These are phyloP conservation scores for Rhamnusium bicolor DNA, from an alignment of 2,888 invertebrate species.

Conservation along the genomic window DNA sequence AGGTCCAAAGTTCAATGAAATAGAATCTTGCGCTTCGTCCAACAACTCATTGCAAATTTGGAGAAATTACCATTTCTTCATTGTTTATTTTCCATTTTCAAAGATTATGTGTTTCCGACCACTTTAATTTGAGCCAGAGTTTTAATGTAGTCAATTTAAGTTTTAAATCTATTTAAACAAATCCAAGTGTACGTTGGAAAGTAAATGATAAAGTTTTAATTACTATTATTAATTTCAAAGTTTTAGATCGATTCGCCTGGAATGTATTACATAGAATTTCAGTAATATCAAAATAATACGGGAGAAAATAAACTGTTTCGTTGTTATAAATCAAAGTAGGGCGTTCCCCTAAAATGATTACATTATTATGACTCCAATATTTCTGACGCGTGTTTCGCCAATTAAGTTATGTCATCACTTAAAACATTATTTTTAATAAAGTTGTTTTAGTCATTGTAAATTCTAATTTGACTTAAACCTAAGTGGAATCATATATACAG, in stretches of 20 bases:
- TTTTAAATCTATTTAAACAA: slow-evolving; percentile 41
- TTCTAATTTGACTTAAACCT: too few relatives aligned
- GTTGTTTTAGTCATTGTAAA: too few relatives aligned
- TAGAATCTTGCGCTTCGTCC: slow-evolving; percentile 44
- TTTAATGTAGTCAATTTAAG: slow-evolving; percentile 42
- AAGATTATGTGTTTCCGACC: slow-evolving; percentile 11
- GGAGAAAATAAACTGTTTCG: neutral
- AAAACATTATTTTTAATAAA: too few relatives aligned
- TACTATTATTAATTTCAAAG: slow-evolving; percentile 37
- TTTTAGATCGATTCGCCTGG: neutral
- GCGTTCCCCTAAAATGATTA: too few relatives aligned
- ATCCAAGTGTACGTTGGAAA: slow-evolving; percentile 31
- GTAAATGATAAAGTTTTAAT: slow-evolving; percentile 40
- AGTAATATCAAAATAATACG: neutral
- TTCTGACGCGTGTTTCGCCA: too few relatives aligned
- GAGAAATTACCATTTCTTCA: slow-evolving; percentile 23
- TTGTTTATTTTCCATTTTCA: slow-evolving; percentile 15
- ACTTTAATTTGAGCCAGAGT: slow-evolving; percentile 17
- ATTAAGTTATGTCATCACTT: too few relatives aligned
- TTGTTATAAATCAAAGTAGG: too few relatives aligned
- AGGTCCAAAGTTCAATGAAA: slow-evolving; percentile 57
- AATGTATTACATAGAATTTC: neutral
- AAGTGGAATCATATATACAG: too few relatives aligned
- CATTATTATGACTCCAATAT: too few relatives aligned
- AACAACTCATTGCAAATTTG: slow-evolving; percentile 8